Percentiles rank a stretch among this genome's conserved stretches.
These are phyloP conservation scores for Micromys minutus DNA, from an alignment of 2,113 vertebrate species.

Conservation along the genomic window DNA sequence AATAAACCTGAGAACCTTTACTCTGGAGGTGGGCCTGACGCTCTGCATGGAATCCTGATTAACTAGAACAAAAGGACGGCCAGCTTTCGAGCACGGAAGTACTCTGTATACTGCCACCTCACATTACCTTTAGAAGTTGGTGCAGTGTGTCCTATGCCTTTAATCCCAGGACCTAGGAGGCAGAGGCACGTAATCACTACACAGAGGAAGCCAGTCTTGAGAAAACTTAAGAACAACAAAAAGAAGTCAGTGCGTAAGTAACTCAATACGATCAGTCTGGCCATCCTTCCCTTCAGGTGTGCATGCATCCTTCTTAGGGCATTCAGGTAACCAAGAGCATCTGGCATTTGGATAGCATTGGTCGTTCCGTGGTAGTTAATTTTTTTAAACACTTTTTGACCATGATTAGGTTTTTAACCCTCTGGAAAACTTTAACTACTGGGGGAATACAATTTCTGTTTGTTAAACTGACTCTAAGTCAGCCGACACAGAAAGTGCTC, in stretches of 20 bases:
- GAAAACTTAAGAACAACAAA: neutral
- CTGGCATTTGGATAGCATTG: conserved; percentile 7
- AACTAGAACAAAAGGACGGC: conserved; percentile 49
- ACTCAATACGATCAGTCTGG: conserved; percentile 25
- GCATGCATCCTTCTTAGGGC: neutral
- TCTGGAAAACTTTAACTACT: conserved; percentile 7
- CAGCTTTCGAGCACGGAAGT: conserved; percentile 23
- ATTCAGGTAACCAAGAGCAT: neutral
- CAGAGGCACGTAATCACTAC: neutral
- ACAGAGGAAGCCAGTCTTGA: neutral
- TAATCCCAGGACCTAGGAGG: neutral
- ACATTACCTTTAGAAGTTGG: conserved; percentile 49
- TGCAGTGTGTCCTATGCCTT: neutral
- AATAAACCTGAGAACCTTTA: conserved; percentile 46
- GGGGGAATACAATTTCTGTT: conserved; percentile 29
- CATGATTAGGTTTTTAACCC: neutral
- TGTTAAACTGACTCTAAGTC: conserved; percentile 19
- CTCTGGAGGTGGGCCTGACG: neutral
- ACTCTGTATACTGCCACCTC: conserved; percentile 55
- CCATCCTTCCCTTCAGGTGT: neutral
- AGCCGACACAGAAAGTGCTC: neutral
- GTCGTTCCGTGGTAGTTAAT: neutral
- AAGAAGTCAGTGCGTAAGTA: conserved; percentile 33
- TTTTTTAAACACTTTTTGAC: neutral
- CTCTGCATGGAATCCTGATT: conserved; percentile 51